These are phyloP conservation scores for Delphinapterus leucas DNA, from an alignment of 2,113 vertebrate genomes.

Conservation along the genomic window DNA sequence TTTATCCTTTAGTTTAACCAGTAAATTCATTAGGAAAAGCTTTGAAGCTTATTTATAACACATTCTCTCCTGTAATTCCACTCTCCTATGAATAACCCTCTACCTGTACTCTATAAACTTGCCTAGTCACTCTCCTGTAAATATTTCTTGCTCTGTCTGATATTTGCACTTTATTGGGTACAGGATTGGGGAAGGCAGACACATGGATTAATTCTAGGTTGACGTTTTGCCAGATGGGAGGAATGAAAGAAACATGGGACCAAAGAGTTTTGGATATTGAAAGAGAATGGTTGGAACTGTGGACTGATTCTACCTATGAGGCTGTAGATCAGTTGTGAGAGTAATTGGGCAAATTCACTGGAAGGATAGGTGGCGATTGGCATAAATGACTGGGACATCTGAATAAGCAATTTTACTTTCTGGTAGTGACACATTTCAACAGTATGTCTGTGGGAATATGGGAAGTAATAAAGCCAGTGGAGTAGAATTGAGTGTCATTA, in stretches of 20 bases:
- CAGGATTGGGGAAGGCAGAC: background rate
- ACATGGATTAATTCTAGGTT: background rate
- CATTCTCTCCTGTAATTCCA: background rate
- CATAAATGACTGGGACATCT: background rate
- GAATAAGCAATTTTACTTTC: background rate
- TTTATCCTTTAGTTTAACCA: background rate
- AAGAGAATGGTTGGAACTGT: background rate
- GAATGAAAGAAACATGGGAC: background rate
- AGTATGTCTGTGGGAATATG: background rate
- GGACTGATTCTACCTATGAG: background rate
- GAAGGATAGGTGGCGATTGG: background rate
- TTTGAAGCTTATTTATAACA: background rate
- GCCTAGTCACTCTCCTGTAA: background rate
- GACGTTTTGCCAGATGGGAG: background rate
- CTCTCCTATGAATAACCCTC: background rate
- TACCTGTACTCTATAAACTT: background rate
- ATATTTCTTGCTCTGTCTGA: background rate
- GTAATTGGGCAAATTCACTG: background rate
- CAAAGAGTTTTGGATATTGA: background rate
- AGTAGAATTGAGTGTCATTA: background rate
- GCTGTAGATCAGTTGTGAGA: background rate
- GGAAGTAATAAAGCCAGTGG: background rate
- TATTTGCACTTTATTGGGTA: background rate
- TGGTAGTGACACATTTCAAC: background rate
- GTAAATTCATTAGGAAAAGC: background rate